A percentile compares a stretch with the other conserved stretches of the same genome.
Conservation (phyloP, 2,113 vertebrate species). For the Oryzias celebensis region DNA sequence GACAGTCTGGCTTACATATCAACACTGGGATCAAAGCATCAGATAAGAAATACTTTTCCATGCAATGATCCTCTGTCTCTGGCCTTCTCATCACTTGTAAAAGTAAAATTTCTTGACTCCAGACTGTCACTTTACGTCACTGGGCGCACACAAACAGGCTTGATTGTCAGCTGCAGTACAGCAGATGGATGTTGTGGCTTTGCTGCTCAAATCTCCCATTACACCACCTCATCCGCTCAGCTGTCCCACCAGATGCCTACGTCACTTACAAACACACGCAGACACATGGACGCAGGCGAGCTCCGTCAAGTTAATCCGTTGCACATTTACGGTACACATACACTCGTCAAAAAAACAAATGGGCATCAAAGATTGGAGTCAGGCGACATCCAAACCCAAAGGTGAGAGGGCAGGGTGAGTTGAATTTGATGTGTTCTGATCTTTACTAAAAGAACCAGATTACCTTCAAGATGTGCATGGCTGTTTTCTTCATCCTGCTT, state of each 20-base stretch:
- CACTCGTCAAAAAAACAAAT: constrained; percentile 8
- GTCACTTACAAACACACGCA: not conserved
- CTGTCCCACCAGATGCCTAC: not conserved
- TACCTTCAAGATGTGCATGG: constrained; percentile 55
- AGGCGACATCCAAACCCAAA: not conserved
- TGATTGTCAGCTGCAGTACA: constrained; percentile 27
- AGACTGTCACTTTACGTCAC: not conserved
- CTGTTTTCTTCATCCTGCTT: constrained; percentile 31
- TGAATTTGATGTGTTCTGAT: too few relatives aligned
- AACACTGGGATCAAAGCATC: not conserved
- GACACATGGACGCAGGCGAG: constrained; percentile 13
- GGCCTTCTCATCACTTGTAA: too few relatives aligned
- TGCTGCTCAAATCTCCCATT: constrained; percentile 40
- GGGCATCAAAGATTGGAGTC: not conserved
- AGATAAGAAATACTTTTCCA: not conserved
- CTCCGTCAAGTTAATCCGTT: constrained; percentile 15
- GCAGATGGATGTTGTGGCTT: constrained; percentile 45
- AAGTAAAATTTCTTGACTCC: not conserved
- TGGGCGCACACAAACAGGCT: constrained; percentile 16
- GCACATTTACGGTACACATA: not conserved
- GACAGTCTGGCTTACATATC: not conserved
- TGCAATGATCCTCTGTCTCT: not conserved
- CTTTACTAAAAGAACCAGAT: not conserved
- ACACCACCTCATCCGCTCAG: constrained; percentile 8
- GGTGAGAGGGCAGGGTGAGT: not conserved